A percentile compares a stretch with the other conserved stretches of the same genome.
Evolutionary conservation across 2,888 invertebrate genomes (phyloP).

Genomic region (Tetragonula carbonaria): DNA sequence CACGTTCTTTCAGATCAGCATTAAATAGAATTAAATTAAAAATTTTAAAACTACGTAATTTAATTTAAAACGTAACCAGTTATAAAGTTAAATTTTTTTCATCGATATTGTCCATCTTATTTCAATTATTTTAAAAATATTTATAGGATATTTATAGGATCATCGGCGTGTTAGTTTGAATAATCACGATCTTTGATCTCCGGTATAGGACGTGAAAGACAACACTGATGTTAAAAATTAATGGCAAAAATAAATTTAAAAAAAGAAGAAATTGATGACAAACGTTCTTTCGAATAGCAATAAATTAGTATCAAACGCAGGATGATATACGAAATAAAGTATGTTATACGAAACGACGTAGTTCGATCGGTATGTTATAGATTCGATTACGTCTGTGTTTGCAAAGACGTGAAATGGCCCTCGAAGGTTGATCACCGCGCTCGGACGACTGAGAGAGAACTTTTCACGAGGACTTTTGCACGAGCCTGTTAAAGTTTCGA

Average conservation of each 20-base stretch:
- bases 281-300: background rate
- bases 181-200: background rate
- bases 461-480: conserved; percentile 54
- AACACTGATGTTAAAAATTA: background rate
- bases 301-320: background rate
- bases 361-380: background rate
- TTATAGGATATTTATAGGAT: no score
- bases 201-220: no score
- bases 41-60: no score
- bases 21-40: no score
- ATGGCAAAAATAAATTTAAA: no score
- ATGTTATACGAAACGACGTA: background rate
- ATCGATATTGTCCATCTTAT: no score
- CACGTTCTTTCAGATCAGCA: no score
- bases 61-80: no score
- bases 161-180: background rate
- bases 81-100: no score
- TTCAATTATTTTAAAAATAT: no score
- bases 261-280: no score
- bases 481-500: conserved; percentile 55
- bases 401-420: conserved; percentile 20
- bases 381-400: conserved; percentile 23
- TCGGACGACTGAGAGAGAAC: conserved; percentile 48
- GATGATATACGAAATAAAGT: no score
- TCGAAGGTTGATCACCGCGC: conserved; percentile 51